These are phyloP conservation scores for Drosophila bunnanda DNA, from an alignment of 2,888 invertebrate genomes.

Conservation along the genomic window DNA sequence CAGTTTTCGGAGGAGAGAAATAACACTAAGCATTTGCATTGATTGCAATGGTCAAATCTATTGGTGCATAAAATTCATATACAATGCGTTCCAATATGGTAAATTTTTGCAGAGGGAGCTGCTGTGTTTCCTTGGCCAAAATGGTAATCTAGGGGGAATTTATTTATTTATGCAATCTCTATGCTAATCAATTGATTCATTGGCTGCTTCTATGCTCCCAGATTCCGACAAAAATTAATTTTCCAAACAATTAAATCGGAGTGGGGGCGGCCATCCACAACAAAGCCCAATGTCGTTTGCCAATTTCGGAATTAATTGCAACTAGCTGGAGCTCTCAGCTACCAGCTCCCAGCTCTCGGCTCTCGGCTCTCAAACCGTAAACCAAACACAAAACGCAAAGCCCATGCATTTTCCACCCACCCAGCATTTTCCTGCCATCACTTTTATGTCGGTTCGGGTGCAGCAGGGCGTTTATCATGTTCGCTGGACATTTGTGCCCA, in stretches of 20 bases:
- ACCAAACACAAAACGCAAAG: conserved; percentile 12
- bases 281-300: conserved; percentile 57
- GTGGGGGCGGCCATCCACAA: conserved; percentile 3
- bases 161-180: conserved; percentile 60
- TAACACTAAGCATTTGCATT: conserved; percentile 53
- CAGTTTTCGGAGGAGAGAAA: conserved; percentile 1
- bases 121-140: conserved; percentile 10
- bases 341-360: neutral
- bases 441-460: conserved; percentile 40
- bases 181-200: conserved; percentile 55
- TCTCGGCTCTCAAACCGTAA: neutral
- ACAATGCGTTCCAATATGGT: conserved; percentile 11
- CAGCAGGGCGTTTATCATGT: conserved; percentile 45
- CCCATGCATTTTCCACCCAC: conserved; percentile 28
- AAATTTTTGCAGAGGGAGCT: neutral
- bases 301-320: conserved; percentile 76
- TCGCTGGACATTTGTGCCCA: conserved; percentile 40
- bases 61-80: conserved; percentile 20
- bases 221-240: conserved; percentile 55
- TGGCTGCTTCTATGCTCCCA: neutral
- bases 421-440: conserved; percentile 28
- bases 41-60: conserved; percentile 42
- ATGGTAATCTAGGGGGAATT: conserved; percentile 16
- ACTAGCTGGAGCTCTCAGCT: conserved; percentile 19
- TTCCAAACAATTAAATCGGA: conserved; percentile 69